Evolutionary conservation across 2,888 invertebrate genomes (phyloP).

Genomic region (Rhagonycha fulva): DNA sequence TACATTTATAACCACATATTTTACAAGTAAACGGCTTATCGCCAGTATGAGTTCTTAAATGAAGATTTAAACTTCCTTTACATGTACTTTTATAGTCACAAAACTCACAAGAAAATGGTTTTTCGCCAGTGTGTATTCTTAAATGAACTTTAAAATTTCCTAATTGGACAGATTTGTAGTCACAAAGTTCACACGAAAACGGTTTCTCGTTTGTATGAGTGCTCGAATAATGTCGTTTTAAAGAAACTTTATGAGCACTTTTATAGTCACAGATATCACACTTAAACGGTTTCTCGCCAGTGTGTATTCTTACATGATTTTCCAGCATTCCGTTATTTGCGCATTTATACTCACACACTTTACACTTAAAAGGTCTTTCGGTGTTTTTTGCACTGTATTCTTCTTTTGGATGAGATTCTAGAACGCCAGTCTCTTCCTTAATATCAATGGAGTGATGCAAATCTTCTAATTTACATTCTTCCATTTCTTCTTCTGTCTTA

Average conservation of each 20-base stretch:
- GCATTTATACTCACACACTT: not conserved
- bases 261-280: not conserved
- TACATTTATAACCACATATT: not conserved
- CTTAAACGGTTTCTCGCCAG: not conserved
- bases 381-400: not conserved
- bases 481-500: not conserved
- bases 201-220: not conserved
- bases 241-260: not conserved
- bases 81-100: not conserved
- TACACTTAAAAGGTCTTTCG: not conserved
- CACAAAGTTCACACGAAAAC: not conserved
- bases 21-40: not conserved
- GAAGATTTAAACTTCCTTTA: not conserved
- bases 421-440: not conserved
- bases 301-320: not conserved
- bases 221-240: not conserved
- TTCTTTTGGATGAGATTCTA: not conserved
- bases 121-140: not conserved
- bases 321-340: not conserved
- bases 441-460: not conserved
- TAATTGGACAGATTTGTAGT: not conserved
- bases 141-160: not conserved
- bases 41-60: not conserved
- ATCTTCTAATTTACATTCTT: not conserved
- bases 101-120: not conserved